A percentile compares a stretch with the other conserved stretches of the same genome.
These are phyloP conservation scores for Eulithis testata DNA, from an alignment of 2,888 invertebrate species.

Conservation along the genomic window DNA sequence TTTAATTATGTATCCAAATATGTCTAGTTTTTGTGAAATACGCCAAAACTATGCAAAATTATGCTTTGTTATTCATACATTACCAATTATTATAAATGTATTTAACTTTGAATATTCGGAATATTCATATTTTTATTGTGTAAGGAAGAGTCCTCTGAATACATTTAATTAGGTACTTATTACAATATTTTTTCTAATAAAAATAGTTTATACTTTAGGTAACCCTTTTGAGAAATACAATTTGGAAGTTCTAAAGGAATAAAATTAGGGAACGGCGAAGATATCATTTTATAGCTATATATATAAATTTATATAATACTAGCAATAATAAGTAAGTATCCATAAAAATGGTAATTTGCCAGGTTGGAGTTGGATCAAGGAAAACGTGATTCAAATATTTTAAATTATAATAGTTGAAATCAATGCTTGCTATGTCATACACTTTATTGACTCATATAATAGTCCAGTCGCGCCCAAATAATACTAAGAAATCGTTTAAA, in stretches of 20 bases:
- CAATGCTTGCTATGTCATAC: not conserved
- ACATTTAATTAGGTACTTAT: not conserved
- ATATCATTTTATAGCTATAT: too few species aligned
- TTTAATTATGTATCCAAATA: constrained; percentile 26
- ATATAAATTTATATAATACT: too few species aligned
- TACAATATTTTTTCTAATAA: too few species aligned
- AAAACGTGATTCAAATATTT: not conserved
- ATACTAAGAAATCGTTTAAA: constrained; percentile 6
- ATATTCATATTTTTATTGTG: constrained; percentile 15
- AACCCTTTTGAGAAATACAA: too few species aligned
- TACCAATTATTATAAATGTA: constrained; percentile 6
- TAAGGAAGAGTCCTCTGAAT: not conserved
- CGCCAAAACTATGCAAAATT: constrained; percentile 13
- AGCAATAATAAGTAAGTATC: too few species aligned
- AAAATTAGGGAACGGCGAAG: too few species aligned
- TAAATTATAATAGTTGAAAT: not conserved
- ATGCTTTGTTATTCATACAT: constrained; percentile 14
- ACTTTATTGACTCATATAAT: too few species aligned
- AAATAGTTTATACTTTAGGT: too few species aligned
- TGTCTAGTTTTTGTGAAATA: constrained; percentile 16
- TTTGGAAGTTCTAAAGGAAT: too few species aligned
- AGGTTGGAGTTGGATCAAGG: not conserved
- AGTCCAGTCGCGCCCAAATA: not conserved
- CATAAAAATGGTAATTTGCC: too few species aligned
- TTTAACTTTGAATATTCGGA: constrained; percentile 1